Percentiles rank a stretch among this genome's conserved stretches.
Conservation (phyloP, 2,888 invertebrate species). For the Lasioglossum villosulum region DNA sequence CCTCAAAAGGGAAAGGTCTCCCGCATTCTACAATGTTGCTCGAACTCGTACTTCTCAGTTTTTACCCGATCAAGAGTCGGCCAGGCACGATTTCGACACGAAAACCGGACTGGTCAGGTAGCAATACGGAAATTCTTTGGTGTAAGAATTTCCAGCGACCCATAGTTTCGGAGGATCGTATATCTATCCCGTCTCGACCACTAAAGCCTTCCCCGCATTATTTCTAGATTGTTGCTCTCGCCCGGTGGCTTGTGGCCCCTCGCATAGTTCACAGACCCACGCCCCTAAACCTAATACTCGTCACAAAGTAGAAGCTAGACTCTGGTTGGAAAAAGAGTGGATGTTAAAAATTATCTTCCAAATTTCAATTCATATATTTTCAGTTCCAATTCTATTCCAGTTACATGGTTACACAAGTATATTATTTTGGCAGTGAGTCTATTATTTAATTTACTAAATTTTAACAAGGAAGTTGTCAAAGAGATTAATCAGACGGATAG, state of each 20-base stretch:
- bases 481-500: not conserved
- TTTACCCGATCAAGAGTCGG: slow-evolving; percentile 18
- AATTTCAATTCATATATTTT: not conserved
- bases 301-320: not conserved
- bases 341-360: not conserved
- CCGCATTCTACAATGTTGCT: slow-evolving; percentile 43
- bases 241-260: not conserved
- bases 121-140: slow-evolving; percentile 60
- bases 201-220: slow-evolving; percentile 34
- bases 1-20: not conserved
- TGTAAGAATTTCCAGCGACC: slow-evolving; percentile 52
- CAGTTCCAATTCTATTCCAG: not conserved
- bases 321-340: not conserved
- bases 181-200: slow-evolving; percentile 36
- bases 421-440: not conserved
- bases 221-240: slow-evolving; percentile 16
- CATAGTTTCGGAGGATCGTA: slow-evolving; percentile 38
- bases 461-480: not conserved
- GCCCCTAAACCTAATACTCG: not conserved
- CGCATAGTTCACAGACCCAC: not conserved
- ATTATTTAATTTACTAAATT: not conserved
- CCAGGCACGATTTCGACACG: slow-evolving; percentile 27
- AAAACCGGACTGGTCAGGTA: slow-evolving; percentile 61
- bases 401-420: not conserved
- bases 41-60: slow-evolving; percentile 30